These are phyloP conservation scores for Rhinoderma darwinii DNA, from an alignment of 2,113 vertebrate genomes.

Conservation along the genomic window DNA sequence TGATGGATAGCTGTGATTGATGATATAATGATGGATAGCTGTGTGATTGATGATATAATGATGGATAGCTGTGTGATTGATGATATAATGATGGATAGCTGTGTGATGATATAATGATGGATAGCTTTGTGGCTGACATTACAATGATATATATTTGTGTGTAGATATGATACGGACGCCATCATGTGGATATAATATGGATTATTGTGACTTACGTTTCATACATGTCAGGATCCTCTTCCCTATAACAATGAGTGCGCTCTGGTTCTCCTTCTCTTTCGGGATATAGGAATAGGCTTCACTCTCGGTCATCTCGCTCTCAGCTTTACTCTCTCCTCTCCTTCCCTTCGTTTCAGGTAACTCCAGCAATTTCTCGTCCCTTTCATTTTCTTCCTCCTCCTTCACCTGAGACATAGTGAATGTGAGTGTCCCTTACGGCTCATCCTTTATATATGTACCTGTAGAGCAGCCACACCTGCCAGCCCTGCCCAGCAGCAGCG, in stretches of 20 bases:
- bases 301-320: slow-evolving; percentile 40
- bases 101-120: no score
- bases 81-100: no score
- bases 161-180: no score
- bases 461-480: neutral
- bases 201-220: neutral
- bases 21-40: no score
- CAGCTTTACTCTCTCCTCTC: neutral
- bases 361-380: neutral
- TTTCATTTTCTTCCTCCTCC: neutral
- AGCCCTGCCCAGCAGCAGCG: neutral
- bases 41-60: no score
- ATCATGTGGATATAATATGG: neutral
- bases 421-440: neutral
- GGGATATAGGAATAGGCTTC: neutral
- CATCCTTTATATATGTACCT: neutral
- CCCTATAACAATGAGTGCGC: neutral
- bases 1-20: no score
- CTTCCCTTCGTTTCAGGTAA: neutral
- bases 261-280: neutral
- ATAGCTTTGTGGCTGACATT: no score
- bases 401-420: neutral
- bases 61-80: no score
- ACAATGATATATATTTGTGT: no score
- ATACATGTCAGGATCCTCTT: neutral